Conservation (phyloP, 2,888 invertebrate species). For the Azorinus chamasolen region DNA sequence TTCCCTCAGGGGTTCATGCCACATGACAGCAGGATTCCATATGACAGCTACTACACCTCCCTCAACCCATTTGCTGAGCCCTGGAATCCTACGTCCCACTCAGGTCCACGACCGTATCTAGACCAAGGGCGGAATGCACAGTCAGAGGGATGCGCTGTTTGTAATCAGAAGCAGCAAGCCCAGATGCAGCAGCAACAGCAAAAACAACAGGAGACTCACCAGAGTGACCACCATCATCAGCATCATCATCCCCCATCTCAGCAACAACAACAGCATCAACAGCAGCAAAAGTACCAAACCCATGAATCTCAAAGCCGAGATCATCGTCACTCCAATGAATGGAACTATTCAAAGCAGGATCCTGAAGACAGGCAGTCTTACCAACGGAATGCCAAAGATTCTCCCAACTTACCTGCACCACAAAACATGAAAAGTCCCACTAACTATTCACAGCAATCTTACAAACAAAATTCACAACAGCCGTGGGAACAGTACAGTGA, state of each 20-base stretch:
- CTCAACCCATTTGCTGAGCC: constrained; percentile 68
- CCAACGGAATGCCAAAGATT: no score
- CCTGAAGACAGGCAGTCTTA: no score
- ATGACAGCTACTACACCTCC: constrained; percentile 50
- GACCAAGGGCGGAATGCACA: not conserved
- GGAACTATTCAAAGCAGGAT: no score
- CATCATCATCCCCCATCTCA: not conserved
- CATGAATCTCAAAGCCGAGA: not conserved
- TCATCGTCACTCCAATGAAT: no score
- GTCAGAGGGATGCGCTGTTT: constrained; percentile 28
- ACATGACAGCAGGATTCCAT: constrained; percentile 42
- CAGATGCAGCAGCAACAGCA: constrained; percentile 20
- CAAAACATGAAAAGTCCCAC: no score
- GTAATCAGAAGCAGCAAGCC: constrained; percentile 30
- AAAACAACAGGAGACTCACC: not conserved
- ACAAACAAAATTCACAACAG: not conserved
- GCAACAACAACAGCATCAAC: not conserved
- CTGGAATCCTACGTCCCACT: constrained; percentile 42
- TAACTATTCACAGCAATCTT: no score
- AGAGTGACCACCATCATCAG: not conserved
- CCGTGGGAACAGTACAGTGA: not conserved
- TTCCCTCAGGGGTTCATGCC: constrained; percentile 57
- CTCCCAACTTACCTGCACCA: no score
- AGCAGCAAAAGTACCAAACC: not conserved
- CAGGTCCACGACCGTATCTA: constrained; percentile 12